Evolutionary conservation across 2,888 invertebrate genomes (phyloP).

Genomic region (Chorisops tibialis): DNA sequence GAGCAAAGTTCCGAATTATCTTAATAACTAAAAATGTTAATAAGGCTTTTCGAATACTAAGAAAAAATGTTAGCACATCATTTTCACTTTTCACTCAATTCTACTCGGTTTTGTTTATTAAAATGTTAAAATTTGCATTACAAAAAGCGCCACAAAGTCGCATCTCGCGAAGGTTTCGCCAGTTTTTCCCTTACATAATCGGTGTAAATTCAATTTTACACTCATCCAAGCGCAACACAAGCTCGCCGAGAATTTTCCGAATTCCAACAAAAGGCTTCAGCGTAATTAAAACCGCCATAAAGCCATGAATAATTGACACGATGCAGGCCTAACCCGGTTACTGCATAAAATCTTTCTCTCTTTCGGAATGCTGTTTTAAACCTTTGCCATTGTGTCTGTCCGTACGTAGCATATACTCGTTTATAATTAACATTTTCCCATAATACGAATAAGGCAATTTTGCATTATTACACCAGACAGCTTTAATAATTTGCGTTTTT

Average conservation of each 20-base stretch:
- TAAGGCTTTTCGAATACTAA: too few relatives aligned
- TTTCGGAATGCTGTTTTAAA: neutral
- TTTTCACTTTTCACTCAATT: too few relatives aligned
- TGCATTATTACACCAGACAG: too few relatives aligned
- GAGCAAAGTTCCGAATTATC: too few relatives aligned
- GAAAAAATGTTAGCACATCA: too few relatives aligned
- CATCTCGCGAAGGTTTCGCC: too few relatives aligned
- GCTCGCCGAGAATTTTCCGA: neutral
- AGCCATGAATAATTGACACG: neutral
- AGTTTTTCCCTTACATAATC: neutral
- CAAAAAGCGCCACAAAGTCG: too few relatives aligned
- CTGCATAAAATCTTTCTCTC: too few relatives aligned
- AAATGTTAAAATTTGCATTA: too few relatives aligned
- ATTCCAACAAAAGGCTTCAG: neutral
- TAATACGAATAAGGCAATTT: too few relatives aligned
- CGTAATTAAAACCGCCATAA: constrained; percentile 3
- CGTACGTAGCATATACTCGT: neutral
- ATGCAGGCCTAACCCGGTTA: neutral
- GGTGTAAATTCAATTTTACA: constrained; percentile 2
- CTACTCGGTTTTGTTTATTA: too few relatives aligned
- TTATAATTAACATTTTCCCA: neutral
- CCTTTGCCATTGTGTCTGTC: neutral
- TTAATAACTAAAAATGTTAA: too few relatives aligned
- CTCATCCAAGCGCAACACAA: neutral
- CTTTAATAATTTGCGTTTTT: neutral